phyloP scores from a whole-genome alignment of 1,140 invertebrate species.

The Lepeophtheirus salmonis region DNA sequence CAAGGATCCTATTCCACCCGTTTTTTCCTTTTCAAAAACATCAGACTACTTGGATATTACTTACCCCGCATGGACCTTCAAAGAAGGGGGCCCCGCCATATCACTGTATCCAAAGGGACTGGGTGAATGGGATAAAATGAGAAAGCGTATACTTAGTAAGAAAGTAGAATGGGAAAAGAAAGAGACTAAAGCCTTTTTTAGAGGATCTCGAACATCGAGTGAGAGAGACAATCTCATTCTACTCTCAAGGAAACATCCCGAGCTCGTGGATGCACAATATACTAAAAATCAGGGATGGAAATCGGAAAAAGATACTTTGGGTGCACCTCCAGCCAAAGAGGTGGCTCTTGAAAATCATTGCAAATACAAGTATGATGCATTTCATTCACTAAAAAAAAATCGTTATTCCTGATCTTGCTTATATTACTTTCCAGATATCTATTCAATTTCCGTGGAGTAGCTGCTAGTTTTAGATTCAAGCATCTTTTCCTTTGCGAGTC shows the following conservation, averaged over 20 bases:
- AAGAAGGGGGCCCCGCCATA: constrained; percentile 91
- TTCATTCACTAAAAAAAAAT: not conserved
- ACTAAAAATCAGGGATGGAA: constrained; percentile 98
- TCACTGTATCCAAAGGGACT: constrained; percentile 72
- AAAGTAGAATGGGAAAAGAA: constrained; percentile 58
- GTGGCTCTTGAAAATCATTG: constrained; percentile 79
- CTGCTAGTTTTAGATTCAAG: constrained; percentile 89
- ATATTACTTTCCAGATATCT: constrained; percentile 38
- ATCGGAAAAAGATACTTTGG: constrained; percentile 46
- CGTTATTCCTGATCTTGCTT: not conserved
- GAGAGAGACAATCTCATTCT: constrained; percentile 76
- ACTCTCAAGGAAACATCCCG: constrained; percentile 44
- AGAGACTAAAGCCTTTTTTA: constrained; percentile 56
- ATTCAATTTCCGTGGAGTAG: constrained; percentile 89
- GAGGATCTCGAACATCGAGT: constrained; percentile 73
- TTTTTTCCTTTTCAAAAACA: constrained; percentile 34
- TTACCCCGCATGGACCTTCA: constrained; percentile 94
- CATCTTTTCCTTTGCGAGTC: constrained; percentile 85
- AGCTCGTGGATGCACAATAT: constrained; percentile 74
- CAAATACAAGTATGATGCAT: constrained; percentile 44
- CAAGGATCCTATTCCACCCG: not conserved
- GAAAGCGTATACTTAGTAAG: constrained; percentile 45
- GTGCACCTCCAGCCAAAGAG: constrained; percentile 48
- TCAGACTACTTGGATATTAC: constrained; percentile 69
- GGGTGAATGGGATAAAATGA: constrained; percentile 71